Conservation (phyloP, 2,888 invertebrate genomes). For the Dinocampus coccinellae region DNA sequence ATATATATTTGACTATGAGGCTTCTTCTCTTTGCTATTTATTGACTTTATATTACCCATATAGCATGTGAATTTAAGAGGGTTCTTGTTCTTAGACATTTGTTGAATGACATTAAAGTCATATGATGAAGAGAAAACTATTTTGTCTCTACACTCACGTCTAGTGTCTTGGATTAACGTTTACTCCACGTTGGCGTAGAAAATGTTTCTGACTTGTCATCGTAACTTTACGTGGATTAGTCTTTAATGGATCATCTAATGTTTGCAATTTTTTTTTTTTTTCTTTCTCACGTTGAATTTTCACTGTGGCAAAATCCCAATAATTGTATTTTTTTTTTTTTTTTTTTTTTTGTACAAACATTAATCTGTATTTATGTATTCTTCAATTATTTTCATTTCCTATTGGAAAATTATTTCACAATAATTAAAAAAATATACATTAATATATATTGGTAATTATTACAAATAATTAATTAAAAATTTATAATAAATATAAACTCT, state of each 20-base stretch:
- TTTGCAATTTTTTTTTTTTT: neutral
- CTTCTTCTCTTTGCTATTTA: neutral
- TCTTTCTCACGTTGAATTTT: neutral
- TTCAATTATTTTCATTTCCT: neutral
- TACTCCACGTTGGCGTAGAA: neutral
- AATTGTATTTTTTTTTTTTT: neutral
- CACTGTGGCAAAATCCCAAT: neutral
- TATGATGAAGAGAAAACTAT: neutral
- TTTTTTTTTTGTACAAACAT: too few species aligned
- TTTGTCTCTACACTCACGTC: neutral
- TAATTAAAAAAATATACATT: too few species aligned
- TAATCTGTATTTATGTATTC: too few species aligned
- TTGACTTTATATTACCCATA: conserved; percentile 2
- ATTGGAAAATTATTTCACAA: too few species aligned
- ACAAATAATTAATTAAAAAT: neutral
- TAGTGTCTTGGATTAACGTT: neutral
- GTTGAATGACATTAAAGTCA: conserved; percentile 15
- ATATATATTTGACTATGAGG: neutral
- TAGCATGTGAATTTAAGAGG: neutral
- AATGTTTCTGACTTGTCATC: conserved; percentile 13
- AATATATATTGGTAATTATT: too few species aligned
- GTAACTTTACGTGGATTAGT: conserved; percentile 18
- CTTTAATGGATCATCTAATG: conserved; percentile 5
- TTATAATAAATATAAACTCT: neutral
- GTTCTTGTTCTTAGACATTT: neutral